phyloP scores from a whole-genome alignment of 1,140 invertebrate species.

The Drosophila malerkotliana region DNA sequence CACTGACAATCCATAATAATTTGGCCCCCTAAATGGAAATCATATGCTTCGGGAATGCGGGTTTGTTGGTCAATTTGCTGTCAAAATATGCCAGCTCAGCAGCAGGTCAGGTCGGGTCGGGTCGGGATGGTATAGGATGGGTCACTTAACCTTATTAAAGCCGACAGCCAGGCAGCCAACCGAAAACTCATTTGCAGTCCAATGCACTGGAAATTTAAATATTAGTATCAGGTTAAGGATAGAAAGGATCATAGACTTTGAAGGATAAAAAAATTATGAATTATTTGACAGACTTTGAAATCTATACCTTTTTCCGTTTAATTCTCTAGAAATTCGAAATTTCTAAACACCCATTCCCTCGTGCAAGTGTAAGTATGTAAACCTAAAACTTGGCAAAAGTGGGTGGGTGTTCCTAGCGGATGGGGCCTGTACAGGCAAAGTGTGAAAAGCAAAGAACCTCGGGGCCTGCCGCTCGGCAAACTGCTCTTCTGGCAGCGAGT shows the following conservation, averaged over 20 bases:
- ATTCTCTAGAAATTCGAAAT: not conserved
- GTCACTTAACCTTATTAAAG: slow-evolving; percentile 60
- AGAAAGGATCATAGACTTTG: not conserved
- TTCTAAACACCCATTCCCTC: not conserved
- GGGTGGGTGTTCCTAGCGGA: not conserved
- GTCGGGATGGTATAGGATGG: slow-evolving; percentile 2
- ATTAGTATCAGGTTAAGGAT: not conserved
- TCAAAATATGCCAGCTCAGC: slow-evolving; percentile 33
- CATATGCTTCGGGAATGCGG: slow-evolving; percentile 19
- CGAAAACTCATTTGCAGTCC: slow-evolving; percentile 41
- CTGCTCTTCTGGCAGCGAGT: slow-evolving; percentile 18
- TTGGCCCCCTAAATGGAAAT: slow-evolving; percentile 24
- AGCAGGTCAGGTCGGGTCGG: slow-evolving; percentile 11
- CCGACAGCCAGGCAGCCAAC: slow-evolving; percentile 6
- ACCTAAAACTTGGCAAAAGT: slow-evolving; percentile 2
- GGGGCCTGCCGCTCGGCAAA: slow-evolving; percentile 6
- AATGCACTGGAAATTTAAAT: slow-evolving; percentile 1
- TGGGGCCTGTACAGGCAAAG: slow-evolving; percentile 1
- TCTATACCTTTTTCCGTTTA: not conserved
- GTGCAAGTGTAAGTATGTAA: slow-evolving; percentile 10
- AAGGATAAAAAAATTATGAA: too few relatives aligned
- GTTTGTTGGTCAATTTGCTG: slow-evolving; percentile 44
- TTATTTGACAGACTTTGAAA: too few relatives aligned
- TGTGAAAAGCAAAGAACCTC: slow-evolving; percentile 44
- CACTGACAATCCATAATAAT: slow-evolving; percentile 22